Evolutionary conservation across 2,888 invertebrate genomes (phyloP).

Genomic region (Polyploca ridens): DNA sequence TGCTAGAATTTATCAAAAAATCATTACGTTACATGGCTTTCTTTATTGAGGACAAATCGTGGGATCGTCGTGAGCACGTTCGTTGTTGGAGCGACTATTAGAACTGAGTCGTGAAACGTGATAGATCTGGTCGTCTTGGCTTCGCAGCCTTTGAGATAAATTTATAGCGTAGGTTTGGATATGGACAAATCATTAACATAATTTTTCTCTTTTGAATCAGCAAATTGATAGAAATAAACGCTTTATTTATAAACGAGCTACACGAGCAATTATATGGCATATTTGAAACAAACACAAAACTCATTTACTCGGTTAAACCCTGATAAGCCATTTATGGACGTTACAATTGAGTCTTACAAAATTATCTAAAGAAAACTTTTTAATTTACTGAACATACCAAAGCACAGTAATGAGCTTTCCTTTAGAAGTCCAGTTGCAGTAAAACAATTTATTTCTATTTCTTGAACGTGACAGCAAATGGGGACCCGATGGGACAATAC

Average conservation of each 20-base stretch:
- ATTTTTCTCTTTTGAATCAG: too few species aligned
- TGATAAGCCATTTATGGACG: too few species aligned
- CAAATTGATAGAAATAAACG: too few species aligned
- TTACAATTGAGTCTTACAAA: background rate
- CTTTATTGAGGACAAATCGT: background rate
- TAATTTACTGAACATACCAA: background rate
- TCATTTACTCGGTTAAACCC: too few species aligned
- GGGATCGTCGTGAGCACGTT: background rate
- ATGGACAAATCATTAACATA: too few species aligned
- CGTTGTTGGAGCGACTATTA: background rate
- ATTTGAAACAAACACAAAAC: too few species aligned
- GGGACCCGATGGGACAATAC: slow-evolving; percentile 33
- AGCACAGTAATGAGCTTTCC: slow-evolving; percentile 1
- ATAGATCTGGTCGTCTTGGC: background rate
- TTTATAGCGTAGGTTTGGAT: too few species aligned
- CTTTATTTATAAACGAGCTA: too few species aligned
- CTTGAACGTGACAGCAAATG: slow-evolving; percentile 22
- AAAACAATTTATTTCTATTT: slow-evolving; percentile 19
- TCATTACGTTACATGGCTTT: slow-evolving; percentile 9
- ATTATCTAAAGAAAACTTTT: too few species aligned
- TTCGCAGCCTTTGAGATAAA: background rate
- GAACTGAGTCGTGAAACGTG: slow-evolving; percentile 1
- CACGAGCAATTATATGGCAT: too few species aligned
- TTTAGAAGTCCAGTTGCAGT: background rate
- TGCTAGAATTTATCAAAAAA: slow-evolving; percentile 23